Percentiles rank a stretch among this genome's conserved stretches.
phyloP scores from a whole-genome alignment of 1,140 invertebrate species.

The Ectropis grisescens region DNA sequence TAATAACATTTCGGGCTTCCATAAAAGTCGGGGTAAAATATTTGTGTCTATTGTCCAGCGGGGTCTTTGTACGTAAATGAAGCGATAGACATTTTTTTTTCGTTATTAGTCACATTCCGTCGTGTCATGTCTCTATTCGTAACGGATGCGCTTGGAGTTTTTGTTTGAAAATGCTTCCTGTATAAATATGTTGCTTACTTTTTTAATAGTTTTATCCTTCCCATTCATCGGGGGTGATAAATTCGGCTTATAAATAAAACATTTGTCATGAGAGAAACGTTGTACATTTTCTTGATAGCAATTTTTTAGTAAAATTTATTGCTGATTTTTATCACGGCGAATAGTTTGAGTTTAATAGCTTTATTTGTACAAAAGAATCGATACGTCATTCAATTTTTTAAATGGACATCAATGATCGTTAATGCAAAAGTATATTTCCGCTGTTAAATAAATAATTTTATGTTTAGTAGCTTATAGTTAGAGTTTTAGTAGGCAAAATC shows the following conservation, averaged over 20 bases:
- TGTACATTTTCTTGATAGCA: too few relatives aligned
- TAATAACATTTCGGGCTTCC: slow-evolving; percentile 61
- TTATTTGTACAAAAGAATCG: too few relatives aligned
- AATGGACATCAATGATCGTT: too few relatives aligned
- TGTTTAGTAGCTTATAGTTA: too few relatives aligned
- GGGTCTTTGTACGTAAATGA: slow-evolving; percentile 34
- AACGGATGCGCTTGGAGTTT: slow-evolving; percentile 44
- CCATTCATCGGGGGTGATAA: slow-evolving; percentile 30
- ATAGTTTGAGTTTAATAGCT: too few relatives aligned
- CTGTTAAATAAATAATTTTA: too few relatives aligned
- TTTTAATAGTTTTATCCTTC: slow-evolving; percentile 48
- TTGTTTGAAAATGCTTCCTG: slow-evolving; percentile 42
- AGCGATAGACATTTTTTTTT: slow-evolving; percentile 30
- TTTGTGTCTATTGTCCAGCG: slow-evolving; percentile 40
- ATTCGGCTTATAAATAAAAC: slow-evolving; percentile 33
- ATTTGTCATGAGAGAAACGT: slow-evolving; percentile 1
- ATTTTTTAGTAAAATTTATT: too few relatives aligned
- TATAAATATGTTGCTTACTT: slow-evolving; percentile 20
- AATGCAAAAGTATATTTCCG: too few relatives aligned
- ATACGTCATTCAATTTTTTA: too few relatives aligned
- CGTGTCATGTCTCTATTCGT: slow-evolving; percentile 31
- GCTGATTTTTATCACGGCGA: too few relatives aligned
- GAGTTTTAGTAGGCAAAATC: too few relatives aligned
- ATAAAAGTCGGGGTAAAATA: slow-evolving; percentile 54
- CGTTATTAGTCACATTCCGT: slow-evolving; percentile 22